Conservation (phyloP, 92 coral and sea anemone genomes). For the Hydrozoanthus gracilis region DNA sequence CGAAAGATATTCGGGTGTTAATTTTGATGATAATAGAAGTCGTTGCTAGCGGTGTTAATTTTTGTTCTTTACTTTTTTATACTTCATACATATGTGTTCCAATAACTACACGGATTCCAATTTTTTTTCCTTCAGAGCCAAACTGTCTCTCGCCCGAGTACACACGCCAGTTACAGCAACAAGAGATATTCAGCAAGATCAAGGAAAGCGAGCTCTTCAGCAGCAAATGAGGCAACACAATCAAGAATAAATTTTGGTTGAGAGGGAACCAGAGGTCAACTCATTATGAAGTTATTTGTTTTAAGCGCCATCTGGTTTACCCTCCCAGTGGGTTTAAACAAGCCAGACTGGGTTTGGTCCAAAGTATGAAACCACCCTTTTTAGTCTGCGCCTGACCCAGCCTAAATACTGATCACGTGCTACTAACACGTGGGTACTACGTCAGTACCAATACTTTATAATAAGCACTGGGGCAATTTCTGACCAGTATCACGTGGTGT, state of each 20-base stretch:
- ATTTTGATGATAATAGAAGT: too few relatives aligned
- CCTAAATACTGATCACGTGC: slow-evolving; percentile 63
- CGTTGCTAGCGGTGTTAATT: too few relatives aligned
- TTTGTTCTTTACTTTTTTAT: too few relatives aligned
- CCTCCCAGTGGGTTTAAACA: slow-evolving; percentile 99
- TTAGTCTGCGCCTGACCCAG: slow-evolving; percentile 94
- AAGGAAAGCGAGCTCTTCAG: slow-evolving; percentile 3
- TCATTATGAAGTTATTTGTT: neutral
- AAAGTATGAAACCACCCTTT: slow-evolving; percentile 72
- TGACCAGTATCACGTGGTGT: neutral
- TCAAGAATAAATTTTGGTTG: slow-evolving; percentile 61
- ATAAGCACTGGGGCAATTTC: too few relatives aligned
- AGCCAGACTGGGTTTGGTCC: slow-evolving; percentile 86
- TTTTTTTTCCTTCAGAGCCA: neutral
- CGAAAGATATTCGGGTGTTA: too few relatives aligned
- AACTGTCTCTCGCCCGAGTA: neutral
- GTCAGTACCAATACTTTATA: neutral
- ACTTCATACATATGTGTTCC: too few relatives aligned
- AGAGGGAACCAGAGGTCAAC: slow-evolving; percentile 49
- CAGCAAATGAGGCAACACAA: neutral
- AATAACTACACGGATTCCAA: too few relatives aligned
- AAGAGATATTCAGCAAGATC: neutral
- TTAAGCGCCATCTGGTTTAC: slow-evolving; percentile 17
- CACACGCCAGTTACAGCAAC: neutral
- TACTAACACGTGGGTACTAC: neutral